A percentile compares a stretch with the other conserved stretches of the same genome.
Evolutionary conservation across 2,888 invertebrate species (phyloP).

Genomic region (Polydrusus cervinus): DNA sequence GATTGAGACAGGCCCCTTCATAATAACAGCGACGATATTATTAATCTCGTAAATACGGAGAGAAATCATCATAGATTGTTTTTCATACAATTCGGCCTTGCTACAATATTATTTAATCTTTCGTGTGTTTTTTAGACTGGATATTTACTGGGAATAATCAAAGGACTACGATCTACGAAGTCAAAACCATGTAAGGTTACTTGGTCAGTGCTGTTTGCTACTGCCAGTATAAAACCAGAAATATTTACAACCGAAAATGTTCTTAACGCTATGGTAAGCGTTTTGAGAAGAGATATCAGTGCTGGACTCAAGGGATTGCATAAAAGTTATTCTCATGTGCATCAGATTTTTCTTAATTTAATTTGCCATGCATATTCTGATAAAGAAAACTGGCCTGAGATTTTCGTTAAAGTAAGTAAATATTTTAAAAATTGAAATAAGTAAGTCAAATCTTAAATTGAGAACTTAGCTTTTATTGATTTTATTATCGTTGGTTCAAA

Average conservation of each 20-base stretch:
- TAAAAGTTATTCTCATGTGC: conserved; percentile 86
- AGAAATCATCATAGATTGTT: too few species aligned
- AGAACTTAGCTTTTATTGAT: too few species aligned
- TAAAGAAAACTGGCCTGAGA: conserved; percentile 92
- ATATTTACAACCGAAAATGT: conserved; percentile 85
- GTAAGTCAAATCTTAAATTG: background rate
- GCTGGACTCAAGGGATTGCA: conserved; percentile 80
- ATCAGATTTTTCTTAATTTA: conserved; percentile 89
- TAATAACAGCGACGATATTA: too few species aligned
- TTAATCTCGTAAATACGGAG: too few species aligned
- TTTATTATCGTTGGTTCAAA: too few species aligned
- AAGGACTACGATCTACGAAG: conserved; percentile 83
- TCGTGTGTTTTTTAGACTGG: conserved; percentile 74
- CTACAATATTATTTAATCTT: too few species aligned
- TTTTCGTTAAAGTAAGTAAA: conserved; percentile 86
- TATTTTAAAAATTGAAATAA: background rate
- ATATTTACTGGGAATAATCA: conserved; percentile 91
- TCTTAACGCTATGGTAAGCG: conserved; percentile 85
- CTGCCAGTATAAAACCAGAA: conserved; percentile 86
- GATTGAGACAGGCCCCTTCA: too few species aligned
- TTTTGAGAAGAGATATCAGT: conserved; percentile 83
- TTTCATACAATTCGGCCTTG: too few species aligned
- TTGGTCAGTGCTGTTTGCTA: conserved; percentile 85
- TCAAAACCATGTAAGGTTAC: conserved; percentile 88
- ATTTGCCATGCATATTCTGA: conserved; percentile 87